Evolutionary conservation across 2,888 invertebrate genomes (phyloP), one percentile per base, ranked within the genome.

Genomic region (Nowickia ferox): DNA sequence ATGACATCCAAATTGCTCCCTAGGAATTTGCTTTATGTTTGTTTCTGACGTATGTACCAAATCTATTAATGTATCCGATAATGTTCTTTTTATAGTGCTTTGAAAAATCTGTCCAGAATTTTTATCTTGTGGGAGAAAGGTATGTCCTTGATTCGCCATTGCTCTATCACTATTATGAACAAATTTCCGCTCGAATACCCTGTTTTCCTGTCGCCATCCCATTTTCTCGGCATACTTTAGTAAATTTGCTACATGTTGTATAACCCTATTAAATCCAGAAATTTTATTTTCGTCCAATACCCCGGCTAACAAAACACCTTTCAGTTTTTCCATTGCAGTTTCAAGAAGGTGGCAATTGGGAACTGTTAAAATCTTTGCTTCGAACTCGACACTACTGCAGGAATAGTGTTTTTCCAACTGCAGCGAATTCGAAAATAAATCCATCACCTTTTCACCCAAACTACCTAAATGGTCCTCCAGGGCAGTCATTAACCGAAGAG

Each of bases 401-500:
- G 95, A 94, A 87, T 93, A 93, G 44, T 80, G 65, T 66, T 88
- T 88, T 68, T 88, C 87, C 30, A 88, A 13, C 13, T 84, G 76
- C 10, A 88, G 76, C n/a, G 88, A 83, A 22, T 78, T 84, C 10
- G 87, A 87, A 38, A 88, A 84, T 15, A 97, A 91, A 66, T 96
- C 95, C 4, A 96, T 95, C 63, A 96, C 93, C 91, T 95, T 96
- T 0, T 96, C 96, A 0, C 96, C 96, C 10, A 97, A 92, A 38
- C 96, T 96, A 38, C 97, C 97, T 17, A 97, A 93, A 89, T 96
- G 95, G 87, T 95, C 95, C 90, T 97, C 97, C 9, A 97, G 92
- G 1, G 96, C 97, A 0, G 96, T 96, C 0, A 97, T 93, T 84
- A 96, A 93, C n/a, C 96, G 93, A 72, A 97, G 92, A 65, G 96